Base-by-base conservation (phyloP, 2,113 vertebrate species). In the Zosterops japonicus region DNA sequence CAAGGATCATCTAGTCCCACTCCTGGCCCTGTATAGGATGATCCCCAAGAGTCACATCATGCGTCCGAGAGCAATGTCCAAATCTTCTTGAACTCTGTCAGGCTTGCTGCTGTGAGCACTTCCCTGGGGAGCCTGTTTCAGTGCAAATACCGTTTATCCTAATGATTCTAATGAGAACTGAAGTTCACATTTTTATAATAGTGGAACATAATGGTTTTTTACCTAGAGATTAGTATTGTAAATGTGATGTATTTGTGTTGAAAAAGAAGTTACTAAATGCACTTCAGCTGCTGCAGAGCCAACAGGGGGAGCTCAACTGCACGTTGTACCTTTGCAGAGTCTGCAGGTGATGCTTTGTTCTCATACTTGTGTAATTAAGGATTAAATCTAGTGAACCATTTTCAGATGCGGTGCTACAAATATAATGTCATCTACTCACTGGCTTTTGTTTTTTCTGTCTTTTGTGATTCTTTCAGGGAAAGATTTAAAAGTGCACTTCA, bases 241-340 rank as follows among this genome's bases (percentile, higher is more conserved):
- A 9, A 55, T 63, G 25, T 3, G 10, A 68, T 12, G 23, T 19
- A 72, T 90, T 86, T 71, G 22, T 22, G 25, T 49, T 67, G 47
- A 82, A 78, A 78, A 93, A 28, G 9, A 77, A 72, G n/a, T 41
- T 55, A 85, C 50, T 89, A 95, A 93, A 79, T 33, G 69, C 31
- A 60, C 12, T 71, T 81, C 56, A 36, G 78, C 56, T 84, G 63
- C 63, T 33, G 69, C 60, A 77, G 80, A 96, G 83, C 91, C 96
- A 96, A 97, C 86, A 97, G 96, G 97, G 97, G 96, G 96, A 96
- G 96, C 81, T 71, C 86, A 93, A 35, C 14, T 33, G 78, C 90
- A 55, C 2, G 1, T 4, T 0, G 4, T 33, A 79, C 52, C 28
- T 69, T 60, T 69, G 19, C 23, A 49, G 63, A 47, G 36, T 50